Conservation (phyloP, 1,140 invertebrate species). For the Euwallacea similis region DNA sequence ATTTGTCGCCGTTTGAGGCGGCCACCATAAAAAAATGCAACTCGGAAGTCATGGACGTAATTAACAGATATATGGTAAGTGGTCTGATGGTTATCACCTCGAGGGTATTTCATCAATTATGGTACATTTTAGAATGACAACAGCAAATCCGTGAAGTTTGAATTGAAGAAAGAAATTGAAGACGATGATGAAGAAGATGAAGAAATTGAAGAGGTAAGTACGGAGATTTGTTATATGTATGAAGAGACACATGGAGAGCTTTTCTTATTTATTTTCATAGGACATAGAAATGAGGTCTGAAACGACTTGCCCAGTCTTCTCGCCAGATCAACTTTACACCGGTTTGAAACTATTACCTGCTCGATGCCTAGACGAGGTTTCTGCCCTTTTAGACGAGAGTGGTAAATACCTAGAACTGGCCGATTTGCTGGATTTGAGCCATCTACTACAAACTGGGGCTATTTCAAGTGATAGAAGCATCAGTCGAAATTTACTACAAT, state of each 20-base stretch:
- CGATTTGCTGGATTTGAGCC: constrained; percentile 43
- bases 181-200: constrained; percentile 45
- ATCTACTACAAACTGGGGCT: constrained; percentile 40
- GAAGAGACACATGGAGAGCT: neutral
- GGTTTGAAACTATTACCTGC: constrained; percentile 35
- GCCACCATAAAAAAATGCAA: constrained; percentile 37
- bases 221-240: neutral
- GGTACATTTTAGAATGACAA: constrained; percentile 22
- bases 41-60: constrained; percentile 36
- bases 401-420: constrained; percentile 44
- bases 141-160: constrained; percentile 16
- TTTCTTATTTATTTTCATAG: constrained; percentile 27
- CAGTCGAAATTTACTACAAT: constrained; percentile 41
- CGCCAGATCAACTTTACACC: constrained; percentile 39
- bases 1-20: constrained; percentile 39
- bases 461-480: constrained; percentile 36
- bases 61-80: constrained; percentile 44
- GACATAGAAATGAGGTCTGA: constrained; percentile 35
- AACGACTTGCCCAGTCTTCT: constrained; percentile 17
- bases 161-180: constrained; percentile 40
- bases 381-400: constrained; percentile 42
- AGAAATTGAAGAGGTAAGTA: constrained; percentile 42
- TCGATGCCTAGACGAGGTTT: constrained; percentile 43
- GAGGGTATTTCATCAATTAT: too few species aligned
- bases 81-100: constrained; percentile 10